Percentiles rank a stretch among this genome's conserved stretches.
Evolutionary conservation across 2,888 invertebrate species (phyloP).

Genomic region (Lasiommata megera): DNA sequence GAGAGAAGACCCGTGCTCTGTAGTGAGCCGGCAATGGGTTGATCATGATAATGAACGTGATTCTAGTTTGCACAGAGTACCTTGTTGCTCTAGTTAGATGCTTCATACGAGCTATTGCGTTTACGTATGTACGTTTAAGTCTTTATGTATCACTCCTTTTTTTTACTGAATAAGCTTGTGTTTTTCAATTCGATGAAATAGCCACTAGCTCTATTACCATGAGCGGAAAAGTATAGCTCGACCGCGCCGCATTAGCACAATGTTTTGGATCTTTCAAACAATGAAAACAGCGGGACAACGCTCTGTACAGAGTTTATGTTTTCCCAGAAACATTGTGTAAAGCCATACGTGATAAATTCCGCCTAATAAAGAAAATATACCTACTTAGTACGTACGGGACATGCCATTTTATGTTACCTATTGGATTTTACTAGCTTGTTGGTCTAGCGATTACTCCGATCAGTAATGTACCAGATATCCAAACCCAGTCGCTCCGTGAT

Average conservation of each 20-base stretch:
- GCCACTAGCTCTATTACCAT: neutral
- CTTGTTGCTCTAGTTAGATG: no score
- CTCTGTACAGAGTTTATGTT: conserved; percentile 9
- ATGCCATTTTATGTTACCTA: neutral
- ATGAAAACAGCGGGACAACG: conserved; percentile 13
- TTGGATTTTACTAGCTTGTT: neutral
- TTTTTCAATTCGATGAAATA: neutral
- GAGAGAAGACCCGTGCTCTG: no score
- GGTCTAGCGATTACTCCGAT: no score
- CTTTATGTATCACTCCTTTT: no score
- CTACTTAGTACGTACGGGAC: neutral
- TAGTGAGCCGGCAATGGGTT: no score
- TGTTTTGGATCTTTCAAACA: conserved; percentile 11
- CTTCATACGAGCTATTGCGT: no score
- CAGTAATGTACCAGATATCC: no score
- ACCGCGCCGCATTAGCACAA: conserved; percentile 7
- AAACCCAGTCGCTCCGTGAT: no score
- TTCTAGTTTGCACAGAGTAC: no score
- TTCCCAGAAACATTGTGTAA: conserved; percentile 12
- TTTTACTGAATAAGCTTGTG: no score
- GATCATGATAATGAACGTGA: no score
- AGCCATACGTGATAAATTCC: conserved; percentile 18
- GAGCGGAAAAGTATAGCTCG: conserved; percentile 9
- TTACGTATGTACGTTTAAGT: no score
- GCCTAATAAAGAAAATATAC: conserved; percentile 21